These are phyloP conservation scores for Upupa epops DNA, from an alignment of 2,113 vertebrate genomes.

Conservation along the genomic window DNA sequence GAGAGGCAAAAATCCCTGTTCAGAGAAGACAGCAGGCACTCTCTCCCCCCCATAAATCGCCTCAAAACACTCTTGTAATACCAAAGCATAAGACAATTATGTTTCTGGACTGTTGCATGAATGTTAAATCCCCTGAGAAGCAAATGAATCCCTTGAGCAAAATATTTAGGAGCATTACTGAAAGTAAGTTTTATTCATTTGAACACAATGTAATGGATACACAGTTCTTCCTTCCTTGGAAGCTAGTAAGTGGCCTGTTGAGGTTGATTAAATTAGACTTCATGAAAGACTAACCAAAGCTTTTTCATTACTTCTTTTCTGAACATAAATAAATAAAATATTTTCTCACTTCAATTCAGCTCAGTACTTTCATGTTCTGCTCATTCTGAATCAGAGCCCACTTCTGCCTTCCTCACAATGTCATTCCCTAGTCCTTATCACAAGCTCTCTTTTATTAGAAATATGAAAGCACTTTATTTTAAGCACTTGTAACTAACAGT, in stretches of 20 bases:
- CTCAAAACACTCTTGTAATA: neutral
- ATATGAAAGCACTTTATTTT: neutral
- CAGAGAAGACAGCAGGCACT: neutral
- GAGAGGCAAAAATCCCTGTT: neutral
- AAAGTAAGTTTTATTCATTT: neutral
- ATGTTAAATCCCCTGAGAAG: neutral
- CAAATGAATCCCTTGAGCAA: neutral
- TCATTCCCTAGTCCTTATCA: neutral
- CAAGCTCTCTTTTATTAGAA: neutral
- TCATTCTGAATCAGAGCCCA: neutral
- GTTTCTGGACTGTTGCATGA: neutral
- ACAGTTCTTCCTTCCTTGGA: neutral
- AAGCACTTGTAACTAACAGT: neutral
- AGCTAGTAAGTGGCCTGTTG: neutral
- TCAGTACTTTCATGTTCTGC: neutral
- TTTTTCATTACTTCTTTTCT: neutral
- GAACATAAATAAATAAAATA: neutral
- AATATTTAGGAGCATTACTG: neutral
- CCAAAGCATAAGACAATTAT: neutral
- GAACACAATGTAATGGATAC: neutral
- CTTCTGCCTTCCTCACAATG: neutral
- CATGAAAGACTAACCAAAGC: neutral
- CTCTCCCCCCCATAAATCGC: neutral
- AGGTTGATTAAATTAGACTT: neutral
- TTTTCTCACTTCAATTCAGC: neutral